Percentiles rank a stretch among this genome's conserved stretches.
phyloP scores from a whole-genome alignment of 2,113 vertebrate genomes.

The Calidris pygmaea region DNA sequence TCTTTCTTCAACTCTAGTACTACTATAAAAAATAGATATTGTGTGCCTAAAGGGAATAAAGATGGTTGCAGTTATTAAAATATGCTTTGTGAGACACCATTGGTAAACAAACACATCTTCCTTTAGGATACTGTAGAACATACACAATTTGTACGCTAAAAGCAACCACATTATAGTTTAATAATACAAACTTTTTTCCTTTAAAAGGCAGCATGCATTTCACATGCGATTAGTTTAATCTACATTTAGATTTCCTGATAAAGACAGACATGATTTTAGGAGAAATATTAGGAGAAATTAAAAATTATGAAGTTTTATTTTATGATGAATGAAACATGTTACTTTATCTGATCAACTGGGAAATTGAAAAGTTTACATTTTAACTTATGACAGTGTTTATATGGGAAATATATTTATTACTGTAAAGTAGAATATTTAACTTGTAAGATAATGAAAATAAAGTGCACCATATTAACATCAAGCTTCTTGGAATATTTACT shows the following conservation, averaged over 20 bases:
- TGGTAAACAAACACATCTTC: rapidly evolving
- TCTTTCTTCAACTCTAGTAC: background rate
- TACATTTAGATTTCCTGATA: background rate
- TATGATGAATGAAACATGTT: background rate
- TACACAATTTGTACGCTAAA: background rate
- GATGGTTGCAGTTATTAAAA: background rate
- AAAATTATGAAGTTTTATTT: background rate
- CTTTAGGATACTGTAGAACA: background rate
- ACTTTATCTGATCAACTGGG: background rate
- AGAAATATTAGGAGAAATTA: background rate
- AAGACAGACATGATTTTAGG: background rate
- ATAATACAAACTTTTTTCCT: background rate
- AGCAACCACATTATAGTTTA: background rate
- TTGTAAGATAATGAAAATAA: background rate
- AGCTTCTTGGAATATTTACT: background rate
- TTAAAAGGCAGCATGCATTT: background rate
- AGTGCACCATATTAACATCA: background rate
- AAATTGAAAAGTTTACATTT: background rate
- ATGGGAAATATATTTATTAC: background rate
- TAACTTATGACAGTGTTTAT: background rate
- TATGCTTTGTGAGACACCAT: background rate
- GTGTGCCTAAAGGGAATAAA: background rate
- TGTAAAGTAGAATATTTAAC: background rate
- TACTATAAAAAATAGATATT: background rate
- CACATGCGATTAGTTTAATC: background rate